Base-by-base conservation (phyloP, 1,140 invertebrate species). In the Belonocnema kinseyi region DNA sequence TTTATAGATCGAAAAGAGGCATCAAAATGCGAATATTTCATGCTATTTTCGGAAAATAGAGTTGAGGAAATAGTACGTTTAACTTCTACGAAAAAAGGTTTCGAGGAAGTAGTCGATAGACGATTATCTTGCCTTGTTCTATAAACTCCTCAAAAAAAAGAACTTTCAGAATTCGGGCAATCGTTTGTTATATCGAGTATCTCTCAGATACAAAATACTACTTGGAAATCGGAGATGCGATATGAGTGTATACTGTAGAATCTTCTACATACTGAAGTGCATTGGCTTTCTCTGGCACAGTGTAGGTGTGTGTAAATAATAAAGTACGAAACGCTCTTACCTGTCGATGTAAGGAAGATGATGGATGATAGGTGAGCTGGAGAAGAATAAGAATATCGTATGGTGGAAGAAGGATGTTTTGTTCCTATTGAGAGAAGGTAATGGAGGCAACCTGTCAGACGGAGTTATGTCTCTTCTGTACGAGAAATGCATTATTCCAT, bases 381-480 rank as follows among this genome's bases (percentile, higher is more conserved):
- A 74, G 75, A 51, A 72, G 74, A 74, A 73, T 33, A 56, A 66
- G 76, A 75, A 78, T 46, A 79, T 58, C 46, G 77, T n/a, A 50
- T 56, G 51, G 70, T 77, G 74, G n/a, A 58, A 83, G 52, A 80
- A 86, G 86, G 85, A 88, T 80, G 84, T 88, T 88, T 88, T 86
- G 85, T 88, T 88, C 82, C 82, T 85, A 82, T 78, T 54, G 78
- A 51, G 76, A 74, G 75, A 82, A 82, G 80, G 84, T 88, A 88
- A 88, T 87, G 83, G 85, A 88, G 66, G 81, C 78, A 61, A 80
- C 82, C 76, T 84, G 85, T 85, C 86, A 83, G 82, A 79, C 71
- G 78, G 74, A 88, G 84, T 88, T 88, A 88, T 85, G 77, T 84
- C 79, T 85, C 82, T 74, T 19, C 66, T 77, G 74, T 66, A 66